Percentiles rank a stretch among this genome's conserved stretches.
Conservation (phyloP, 2,797 vertebrate genomes). For the Hemitrygon akajei region DNA sequence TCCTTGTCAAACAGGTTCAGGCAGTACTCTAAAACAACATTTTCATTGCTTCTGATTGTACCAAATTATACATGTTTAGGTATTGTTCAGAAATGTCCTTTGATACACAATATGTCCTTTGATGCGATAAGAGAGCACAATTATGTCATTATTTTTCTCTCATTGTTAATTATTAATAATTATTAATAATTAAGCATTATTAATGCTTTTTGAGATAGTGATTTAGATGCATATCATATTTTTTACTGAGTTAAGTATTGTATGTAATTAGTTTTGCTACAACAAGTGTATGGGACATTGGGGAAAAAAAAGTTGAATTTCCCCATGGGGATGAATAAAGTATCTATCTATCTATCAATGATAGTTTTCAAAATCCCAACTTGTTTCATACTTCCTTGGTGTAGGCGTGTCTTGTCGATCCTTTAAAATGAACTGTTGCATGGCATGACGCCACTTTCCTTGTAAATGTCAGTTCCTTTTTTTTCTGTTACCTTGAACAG, state of each 20-base stretch:
- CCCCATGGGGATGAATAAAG: too few species aligned
- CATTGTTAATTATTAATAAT: too few species aligned
- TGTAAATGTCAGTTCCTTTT: neutral
- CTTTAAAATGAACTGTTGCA: slow-evolving; percentile 10
- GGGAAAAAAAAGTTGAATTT: too few species aligned
- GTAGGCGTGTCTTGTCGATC: neutral
- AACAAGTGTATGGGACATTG: too few species aligned
- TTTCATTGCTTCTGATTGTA: slow-evolving; percentile 20
- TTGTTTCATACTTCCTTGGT: neutral
- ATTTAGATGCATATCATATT: too few species aligned
- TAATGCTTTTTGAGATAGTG: too few species aligned
- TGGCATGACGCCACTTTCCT: neutral
- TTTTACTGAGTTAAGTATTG: too few species aligned
- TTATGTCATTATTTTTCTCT: neutral
- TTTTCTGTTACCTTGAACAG: neutral
- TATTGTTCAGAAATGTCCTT: neutral
- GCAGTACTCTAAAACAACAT: neutral
- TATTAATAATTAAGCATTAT: too few species aligned
- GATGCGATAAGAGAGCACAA: neutral
- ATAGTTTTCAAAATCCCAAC: neutral
- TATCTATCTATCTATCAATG: too few species aligned
- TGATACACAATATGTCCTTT: neutral
- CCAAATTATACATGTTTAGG: neutral
- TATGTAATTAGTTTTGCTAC: too few species aligned
- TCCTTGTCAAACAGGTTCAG: slow-evolving; percentile 8